Conservation (phyloP, 2,888 invertebrate species). For the Unio pictorum region DNA sequence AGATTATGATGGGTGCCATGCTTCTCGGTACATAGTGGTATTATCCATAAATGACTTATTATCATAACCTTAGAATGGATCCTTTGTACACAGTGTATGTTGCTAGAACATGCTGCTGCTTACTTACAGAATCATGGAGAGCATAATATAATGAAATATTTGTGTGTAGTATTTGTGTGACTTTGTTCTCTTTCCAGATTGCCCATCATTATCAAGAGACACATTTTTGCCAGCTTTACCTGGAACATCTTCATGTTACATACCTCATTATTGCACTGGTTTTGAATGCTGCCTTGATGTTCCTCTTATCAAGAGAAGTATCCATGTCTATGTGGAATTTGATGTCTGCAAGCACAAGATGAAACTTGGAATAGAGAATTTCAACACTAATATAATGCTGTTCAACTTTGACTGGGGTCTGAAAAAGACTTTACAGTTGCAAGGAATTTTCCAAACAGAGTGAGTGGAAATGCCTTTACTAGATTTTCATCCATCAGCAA, state of each 20-base stretch:
- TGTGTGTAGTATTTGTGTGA: too few relatives aligned
- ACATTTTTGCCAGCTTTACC: conserved; percentile 13
- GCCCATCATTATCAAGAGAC: conserved; percentile 1
- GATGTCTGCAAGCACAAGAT: conserved; percentile 29
- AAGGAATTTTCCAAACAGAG: too few relatives aligned
- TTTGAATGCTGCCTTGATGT: conserved; percentile 34
- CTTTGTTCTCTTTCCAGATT: conserved; percentile 14
- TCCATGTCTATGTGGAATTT: conserved; percentile 22
- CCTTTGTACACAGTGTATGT: too few relatives aligned
- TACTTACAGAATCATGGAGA: too few relatives aligned
- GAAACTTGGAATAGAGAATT: conserved; percentile 14
- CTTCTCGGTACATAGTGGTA: too few relatives aligned
- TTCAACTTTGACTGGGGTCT: not conserved
- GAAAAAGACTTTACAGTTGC: not conserved
- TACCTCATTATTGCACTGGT: conserved; percentile 20
- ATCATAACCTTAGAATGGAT: too few relatives aligned
- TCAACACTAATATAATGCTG: conserved; percentile 6
- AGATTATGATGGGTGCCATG: too few relatives aligned
- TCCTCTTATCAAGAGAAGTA: conserved; percentile 16
- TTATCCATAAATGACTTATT: too few relatives aligned
- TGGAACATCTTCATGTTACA: conserved; percentile 19
- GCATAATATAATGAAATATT: too few relatives aligned
- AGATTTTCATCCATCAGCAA: too few relatives aligned
- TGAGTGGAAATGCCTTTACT: too few relatives aligned
- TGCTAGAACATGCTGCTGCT: too few relatives aligned